Conservation (phyloP, 2,797 vertebrate species). For the Mycteria americana region DNA sequence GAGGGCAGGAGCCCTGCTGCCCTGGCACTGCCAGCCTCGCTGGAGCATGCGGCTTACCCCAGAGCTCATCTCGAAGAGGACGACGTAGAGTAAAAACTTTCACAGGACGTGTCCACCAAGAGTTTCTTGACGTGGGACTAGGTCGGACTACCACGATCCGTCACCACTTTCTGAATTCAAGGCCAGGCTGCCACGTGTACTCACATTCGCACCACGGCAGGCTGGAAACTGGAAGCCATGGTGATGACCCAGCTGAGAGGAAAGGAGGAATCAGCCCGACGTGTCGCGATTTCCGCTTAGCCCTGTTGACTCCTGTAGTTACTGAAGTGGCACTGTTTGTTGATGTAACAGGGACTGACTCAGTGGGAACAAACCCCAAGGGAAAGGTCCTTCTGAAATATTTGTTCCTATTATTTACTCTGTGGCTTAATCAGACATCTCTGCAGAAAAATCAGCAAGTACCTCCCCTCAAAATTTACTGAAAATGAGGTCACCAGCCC, state of each 20-base stretch:
- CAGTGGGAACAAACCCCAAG: slow-evolving; percentile 45
- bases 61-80: background rate
- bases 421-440: slow-evolving; percentile 30
- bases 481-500: slow-evolving; percentile 11
- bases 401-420: slow-evolving; percentile 50
- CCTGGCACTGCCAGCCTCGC: background rate
- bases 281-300: background rate
- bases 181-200: background rate
- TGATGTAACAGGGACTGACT: slow-evolving; percentile 48
- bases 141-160: no score
- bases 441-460: slow-evolving; percentile 4
- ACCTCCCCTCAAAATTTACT: background rate
- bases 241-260: background rate
- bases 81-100: background rate
- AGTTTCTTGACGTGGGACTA: background rate
- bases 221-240: background rate
- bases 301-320: background rate
- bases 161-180: background rate
- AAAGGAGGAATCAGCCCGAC: background rate
- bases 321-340: slow-evolving; percentile 15
- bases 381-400: slow-evolving; percentile 44
- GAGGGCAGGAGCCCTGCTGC: background rate
- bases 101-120: background rate
- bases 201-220: background rate
- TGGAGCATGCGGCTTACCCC: background rate